These are phyloP conservation scores for Procavia capensis DNA, from an alignment of 2,113 vertebrate species.

Conservation along the genomic window DNA sequence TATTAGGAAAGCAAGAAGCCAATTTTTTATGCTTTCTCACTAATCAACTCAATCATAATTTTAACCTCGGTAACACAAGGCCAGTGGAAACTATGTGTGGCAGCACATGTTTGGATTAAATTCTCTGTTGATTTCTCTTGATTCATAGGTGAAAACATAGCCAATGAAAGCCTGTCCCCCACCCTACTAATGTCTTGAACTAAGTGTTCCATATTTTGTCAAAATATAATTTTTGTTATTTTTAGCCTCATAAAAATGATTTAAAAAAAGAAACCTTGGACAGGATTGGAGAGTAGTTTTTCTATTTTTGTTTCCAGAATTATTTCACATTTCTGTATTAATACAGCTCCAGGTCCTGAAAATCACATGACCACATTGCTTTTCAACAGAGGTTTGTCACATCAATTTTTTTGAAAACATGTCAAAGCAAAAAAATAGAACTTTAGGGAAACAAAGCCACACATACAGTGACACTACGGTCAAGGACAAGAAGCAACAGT, in stretches of 20 bases:
- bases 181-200: constrained; percentile 64
- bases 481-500: constrained; percentile 41
- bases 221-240: constrained; percentile 75
- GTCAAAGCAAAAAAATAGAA: constrained; percentile 71
- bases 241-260: constrained; percentile 70
- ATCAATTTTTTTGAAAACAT: constrained; percentile 52
- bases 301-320: constrained; percentile 77
- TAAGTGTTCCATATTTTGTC: constrained; percentile 53
- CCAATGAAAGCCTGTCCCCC: constrained; percentile 39
- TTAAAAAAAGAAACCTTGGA: constrained; percentile 12
- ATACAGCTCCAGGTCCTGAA: neutral
- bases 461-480: neutral
- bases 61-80: constrained; percentile 68
- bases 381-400: constrained; percentile 58
- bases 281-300: constrained; percentile 19
- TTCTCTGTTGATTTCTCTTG: constrained; percentile 74
- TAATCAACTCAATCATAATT: constrained; percentile 57
- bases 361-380: constrained; percentile 65
- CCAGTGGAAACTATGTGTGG: constrained; percentile 67
- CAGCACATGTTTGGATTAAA: constrained; percentile 61
- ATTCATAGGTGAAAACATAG: constrained; percentile 64
- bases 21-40: constrained; percentile 62
- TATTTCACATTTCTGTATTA: constrained; percentile 76
- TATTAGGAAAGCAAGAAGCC: neutral
- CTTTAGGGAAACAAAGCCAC: constrained; percentile 45